Evolutionary conservation across 2,888 invertebrate genomes (phyloP).

Genomic region (Zygothrica quintamaculata): DNA sequence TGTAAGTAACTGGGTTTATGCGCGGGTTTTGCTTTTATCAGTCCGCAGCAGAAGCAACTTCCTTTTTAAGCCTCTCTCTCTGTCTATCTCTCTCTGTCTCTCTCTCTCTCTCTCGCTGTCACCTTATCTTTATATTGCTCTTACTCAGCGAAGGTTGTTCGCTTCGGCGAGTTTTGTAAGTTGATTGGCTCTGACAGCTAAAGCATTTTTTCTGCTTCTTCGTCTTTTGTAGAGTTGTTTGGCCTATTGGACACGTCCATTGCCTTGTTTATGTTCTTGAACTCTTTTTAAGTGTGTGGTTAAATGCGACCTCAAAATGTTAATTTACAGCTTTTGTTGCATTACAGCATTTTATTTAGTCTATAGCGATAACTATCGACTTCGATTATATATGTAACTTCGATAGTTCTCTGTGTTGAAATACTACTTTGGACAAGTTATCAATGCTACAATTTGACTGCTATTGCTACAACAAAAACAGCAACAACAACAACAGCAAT

Average conservation of each 20-base stretch:
- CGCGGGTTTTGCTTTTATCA: conserved; percentile 68
- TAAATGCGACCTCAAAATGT: conserved; percentile 66
- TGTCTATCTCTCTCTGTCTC: not conserved
- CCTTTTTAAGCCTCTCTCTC: conserved; percentile 5
- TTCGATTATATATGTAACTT: conserved; percentile 2
- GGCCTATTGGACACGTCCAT: conserved; percentile 54
- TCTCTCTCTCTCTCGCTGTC: not conserved
- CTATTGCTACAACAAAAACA: conserved; percentile 9
- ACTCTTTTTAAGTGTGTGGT: conserved; percentile 65
- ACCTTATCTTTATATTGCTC: too few species aligned
- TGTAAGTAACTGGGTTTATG: conserved; percentile 64
- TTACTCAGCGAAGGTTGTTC: conserved; percentile 55
- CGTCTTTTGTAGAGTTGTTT: conserved; percentile 18
- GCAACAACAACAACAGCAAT: conserved; percentile 7
- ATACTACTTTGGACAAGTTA: conserved; percentile 22
- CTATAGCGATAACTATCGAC: too few species aligned
- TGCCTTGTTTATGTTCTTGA: conserved; percentile 76
- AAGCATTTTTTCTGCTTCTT: conserved; percentile 8
- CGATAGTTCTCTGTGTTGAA: too few species aligned
- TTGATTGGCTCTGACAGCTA: conserved; percentile 65
- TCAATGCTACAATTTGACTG: conserved; percentile 45
- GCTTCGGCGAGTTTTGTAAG: conserved; percentile 60
- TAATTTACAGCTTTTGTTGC: conserved; percentile 69
- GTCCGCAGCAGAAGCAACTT: conserved; percentile 20
- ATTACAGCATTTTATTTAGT: too few species aligned